Conservation (phyloP, 1,140 invertebrate genomes). For the Aphaenogaster ashmeadi region DNA sequence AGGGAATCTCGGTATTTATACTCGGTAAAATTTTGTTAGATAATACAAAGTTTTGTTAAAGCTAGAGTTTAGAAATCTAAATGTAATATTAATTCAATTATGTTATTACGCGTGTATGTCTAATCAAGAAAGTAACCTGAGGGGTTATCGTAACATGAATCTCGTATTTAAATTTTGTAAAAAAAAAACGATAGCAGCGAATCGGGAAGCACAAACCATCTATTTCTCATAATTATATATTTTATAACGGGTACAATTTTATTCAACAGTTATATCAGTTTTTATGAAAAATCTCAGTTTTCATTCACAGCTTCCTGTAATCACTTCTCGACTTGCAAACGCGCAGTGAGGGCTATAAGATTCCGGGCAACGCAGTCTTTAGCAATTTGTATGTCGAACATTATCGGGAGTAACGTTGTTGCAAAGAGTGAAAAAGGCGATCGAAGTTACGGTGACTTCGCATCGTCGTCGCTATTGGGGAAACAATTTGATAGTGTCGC, state of each 20-base stretch:
- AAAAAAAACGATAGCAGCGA: not conserved
- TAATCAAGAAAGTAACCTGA: not conserved
- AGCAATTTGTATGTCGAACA: slow-evolving; percentile 41
- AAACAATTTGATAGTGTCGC: slow-evolving; percentile 54
- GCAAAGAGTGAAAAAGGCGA: slow-evolving; percentile 14
- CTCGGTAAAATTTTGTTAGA: not conserved
- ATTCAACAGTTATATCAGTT: not conserved
- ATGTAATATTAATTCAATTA: not conserved
- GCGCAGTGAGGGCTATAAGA: not conserved
- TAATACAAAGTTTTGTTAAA: not conserved
- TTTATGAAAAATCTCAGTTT: not conserved
- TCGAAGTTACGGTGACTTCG: slow-evolving; percentile 17
- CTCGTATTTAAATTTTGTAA: not conserved
- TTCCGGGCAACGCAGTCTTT: not conserved
- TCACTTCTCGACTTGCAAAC: not conserved
- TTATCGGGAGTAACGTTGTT: slow-evolving; percentile 5
- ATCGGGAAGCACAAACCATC: not conserved
- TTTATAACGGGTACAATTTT: not conserved
- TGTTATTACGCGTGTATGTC: not conserved
- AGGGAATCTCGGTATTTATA: not conserved
- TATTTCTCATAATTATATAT: slow-evolving; percentile 14
- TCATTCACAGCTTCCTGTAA: not conserved
- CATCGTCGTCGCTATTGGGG: slow-evolving; percentile 25
- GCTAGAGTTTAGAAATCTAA: not conserved
- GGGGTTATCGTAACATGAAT: not conserved